Conservation (phyloP, 1,140 invertebrate species). For the Gonioctena quinquepunctata region DNA sequence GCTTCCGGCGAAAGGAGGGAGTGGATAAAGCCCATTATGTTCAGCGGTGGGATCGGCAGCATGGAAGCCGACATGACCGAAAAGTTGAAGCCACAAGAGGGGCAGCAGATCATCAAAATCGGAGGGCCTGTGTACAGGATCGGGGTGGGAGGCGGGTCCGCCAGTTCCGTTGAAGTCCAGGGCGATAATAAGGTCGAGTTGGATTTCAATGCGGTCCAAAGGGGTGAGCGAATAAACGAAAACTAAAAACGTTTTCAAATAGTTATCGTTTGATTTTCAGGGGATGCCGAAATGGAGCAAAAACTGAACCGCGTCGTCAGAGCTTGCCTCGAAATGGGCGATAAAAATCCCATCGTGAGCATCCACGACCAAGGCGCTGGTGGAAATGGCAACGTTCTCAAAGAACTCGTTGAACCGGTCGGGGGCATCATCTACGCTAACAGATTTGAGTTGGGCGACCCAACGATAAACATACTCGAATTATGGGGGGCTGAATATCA, state of each 20-base stretch:
- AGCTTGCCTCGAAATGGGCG: constrained; percentile 83
- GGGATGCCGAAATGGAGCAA: constrained; percentile 98
- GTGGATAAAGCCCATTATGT: constrained; percentile 99
- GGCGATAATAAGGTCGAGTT: constrained; percentile 84
- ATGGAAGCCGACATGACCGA: constrained; percentile 80
- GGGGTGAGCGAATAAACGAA: too few relatives aligned
- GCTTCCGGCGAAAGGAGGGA: constrained; percentile 74
- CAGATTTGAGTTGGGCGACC: constrained; percentile 90
- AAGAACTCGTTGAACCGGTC: constrained; percentile 92
- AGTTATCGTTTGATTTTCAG: constrained; percentile 48
- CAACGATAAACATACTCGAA: constrained; percentile 89
- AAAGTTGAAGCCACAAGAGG: constrained; percentile 73
- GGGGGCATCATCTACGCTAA: constrained; percentile 90
- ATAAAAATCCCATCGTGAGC: constrained; percentile 87
- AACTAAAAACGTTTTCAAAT: not conserved
- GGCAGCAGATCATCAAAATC: constrained; percentile 90
- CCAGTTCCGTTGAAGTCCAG: constrained; percentile 92
- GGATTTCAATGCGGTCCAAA: constrained; percentile 95
- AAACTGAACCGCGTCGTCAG: constrained; percentile 93
- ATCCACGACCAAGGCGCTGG: constrained; percentile 98
- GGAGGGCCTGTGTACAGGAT: constrained; percentile 97
- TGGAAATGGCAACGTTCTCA: constrained; percentile 97
- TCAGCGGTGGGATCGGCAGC: constrained; percentile 89
- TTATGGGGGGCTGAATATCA: constrained; percentile 99
- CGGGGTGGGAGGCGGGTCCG: constrained; percentile 95